Conservation (phyloP, 2,113 vertebrate species). For the Peromyscus leucopus region DNA sequence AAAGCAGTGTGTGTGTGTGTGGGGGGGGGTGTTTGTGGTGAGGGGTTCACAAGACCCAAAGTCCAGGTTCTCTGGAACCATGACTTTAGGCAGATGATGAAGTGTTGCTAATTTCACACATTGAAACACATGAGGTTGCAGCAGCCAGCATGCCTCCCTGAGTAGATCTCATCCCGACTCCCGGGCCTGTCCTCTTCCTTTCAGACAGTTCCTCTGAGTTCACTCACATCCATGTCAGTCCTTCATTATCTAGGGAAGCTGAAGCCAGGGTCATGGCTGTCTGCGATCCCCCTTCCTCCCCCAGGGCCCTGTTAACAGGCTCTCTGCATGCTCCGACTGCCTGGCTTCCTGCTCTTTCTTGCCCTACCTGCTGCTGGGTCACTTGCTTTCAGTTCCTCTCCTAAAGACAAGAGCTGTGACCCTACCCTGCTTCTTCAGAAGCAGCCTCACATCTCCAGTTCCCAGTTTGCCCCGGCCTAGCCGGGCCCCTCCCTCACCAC, state of each 20-base stretch:
- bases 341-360: background rate
- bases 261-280: accelerated
- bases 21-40: no score
- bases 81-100: background rate
- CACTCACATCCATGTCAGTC: accelerated
- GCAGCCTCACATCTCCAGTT: background rate
- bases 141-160: background rate
- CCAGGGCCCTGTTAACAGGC: background rate
- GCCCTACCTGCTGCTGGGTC: background rate
- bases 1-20: background rate
- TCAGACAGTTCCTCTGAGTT: background rate
- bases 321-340: accelerated
- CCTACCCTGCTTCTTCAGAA: background rate
- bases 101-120: background rate
- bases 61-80: background rate
- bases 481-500: accelerated
- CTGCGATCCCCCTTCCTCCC: background rate
- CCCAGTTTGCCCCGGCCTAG: background rate
- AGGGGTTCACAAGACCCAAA: background rate
- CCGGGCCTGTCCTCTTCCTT: background rate
- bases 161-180: background rate
- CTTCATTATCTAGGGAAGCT: background rate
- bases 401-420: background rate
- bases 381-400: background rate
- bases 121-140: background rate